phyloP scores from a whole-genome alignment of 2,888 invertebrate species.

The Pachliopta kotzebuea region DNA sequence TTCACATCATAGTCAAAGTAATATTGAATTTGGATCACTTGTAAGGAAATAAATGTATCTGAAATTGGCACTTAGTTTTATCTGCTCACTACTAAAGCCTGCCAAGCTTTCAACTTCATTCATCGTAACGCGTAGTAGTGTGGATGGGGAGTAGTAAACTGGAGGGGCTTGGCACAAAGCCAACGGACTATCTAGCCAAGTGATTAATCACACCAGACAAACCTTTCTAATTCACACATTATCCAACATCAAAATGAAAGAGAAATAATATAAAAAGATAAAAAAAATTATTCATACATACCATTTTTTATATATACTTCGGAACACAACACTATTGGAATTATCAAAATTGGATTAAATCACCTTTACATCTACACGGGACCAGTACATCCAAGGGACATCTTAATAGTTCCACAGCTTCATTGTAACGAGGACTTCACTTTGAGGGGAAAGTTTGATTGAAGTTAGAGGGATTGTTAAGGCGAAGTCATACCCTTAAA shows the following conservation, averaged over 20 bases:
- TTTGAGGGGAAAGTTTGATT: conserved; percentile 46
- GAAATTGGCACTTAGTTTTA: neutral
- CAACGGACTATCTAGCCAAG: neutral
- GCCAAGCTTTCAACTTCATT: neutral
- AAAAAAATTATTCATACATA: conserved; percentile 9
- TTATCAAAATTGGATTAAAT: neutral
- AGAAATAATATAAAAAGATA: too few species aligned
- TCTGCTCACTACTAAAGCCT: neutral
- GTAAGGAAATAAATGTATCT: neutral
- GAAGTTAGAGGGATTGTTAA: conserved; percentile 48
- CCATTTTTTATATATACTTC: conserved; percentile 11
- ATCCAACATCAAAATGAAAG: too few species aligned
- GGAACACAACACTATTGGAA: neutral
- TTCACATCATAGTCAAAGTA: neutral
- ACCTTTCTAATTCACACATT: too few species aligned
- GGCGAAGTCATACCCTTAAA: conserved; percentile 36
- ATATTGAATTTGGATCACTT: neutral
- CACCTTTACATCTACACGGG: conserved; percentile 17
- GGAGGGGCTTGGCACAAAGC: neutral
- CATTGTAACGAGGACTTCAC: conserved; percentile 45
- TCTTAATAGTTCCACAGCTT: conserved; percentile 30
- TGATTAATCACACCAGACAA: too few species aligned
- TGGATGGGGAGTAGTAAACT: neutral
- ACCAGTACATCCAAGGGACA: conserved; percentile 28
- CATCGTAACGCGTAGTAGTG: neutral